These are phyloP conservation scores for Tenthredo notha DNA, from an alignment of 2,888 invertebrate species.

Conservation along the genomic window DNA sequence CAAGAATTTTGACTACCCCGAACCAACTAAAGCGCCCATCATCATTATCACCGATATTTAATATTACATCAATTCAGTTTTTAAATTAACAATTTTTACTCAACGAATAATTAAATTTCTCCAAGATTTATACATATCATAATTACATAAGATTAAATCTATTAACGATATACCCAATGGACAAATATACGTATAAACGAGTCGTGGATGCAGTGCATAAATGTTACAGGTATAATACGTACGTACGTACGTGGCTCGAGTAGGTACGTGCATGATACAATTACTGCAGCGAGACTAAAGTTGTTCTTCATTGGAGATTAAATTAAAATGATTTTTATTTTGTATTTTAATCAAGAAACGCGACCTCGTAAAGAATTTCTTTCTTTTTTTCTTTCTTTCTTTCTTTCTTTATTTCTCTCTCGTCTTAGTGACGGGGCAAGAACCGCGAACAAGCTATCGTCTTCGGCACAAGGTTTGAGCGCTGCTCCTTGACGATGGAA, in stretches of 20 bases:
- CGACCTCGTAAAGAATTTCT: slow-evolving; percentile 4
- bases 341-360: neutral
- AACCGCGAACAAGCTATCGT: slow-evolving; percentile 19
- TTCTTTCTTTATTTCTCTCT: neutral
- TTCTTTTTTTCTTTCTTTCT: neutral
- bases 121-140: neutral
- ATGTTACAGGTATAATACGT: too few species aligned
- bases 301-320: slow-evolving; percentile 2
- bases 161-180: neutral
- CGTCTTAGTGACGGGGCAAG: neutral
- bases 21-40: neutral
- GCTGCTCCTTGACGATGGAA: neutral
- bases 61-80: neutral
- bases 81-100: neutral
- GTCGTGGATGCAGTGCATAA: neutral
- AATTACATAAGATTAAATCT: neutral
- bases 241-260: neutral
- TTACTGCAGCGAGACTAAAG: slow-evolving; percentile 4
- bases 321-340: slow-evolving; percentile 5
- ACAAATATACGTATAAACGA: neutral
- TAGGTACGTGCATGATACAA: neutral
- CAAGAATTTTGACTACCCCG: neutral
- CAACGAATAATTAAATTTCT: neutral
- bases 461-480: slow-evolving; percentile 5
- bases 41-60: neutral